Conservation (phyloP, 2,113 vertebrate species). For the Lycocorax pyrrhopterus region DNA sequence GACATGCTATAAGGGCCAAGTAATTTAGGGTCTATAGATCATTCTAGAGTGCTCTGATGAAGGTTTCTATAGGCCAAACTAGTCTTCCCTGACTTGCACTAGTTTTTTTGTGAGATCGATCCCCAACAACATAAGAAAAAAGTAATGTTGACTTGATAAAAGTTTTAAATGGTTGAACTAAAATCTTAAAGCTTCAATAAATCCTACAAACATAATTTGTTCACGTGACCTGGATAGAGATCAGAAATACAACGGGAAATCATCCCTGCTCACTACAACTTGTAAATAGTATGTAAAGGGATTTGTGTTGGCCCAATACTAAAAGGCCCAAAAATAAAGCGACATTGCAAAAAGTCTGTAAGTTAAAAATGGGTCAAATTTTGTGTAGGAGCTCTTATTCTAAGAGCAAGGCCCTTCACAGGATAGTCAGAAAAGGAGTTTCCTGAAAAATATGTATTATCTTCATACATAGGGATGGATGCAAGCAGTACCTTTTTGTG, state of each 20-base stretch:
- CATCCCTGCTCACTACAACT: neutral
- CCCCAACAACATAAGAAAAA: neutral
- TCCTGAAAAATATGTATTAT: neutral
- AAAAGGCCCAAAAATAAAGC: neutral
- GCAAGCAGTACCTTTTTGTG: rapidly evolving
- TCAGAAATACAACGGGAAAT: neutral
- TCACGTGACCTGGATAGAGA: neutral
- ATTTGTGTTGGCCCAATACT: neutral
- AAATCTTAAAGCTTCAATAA: neutral
- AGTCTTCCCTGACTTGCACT: neutral
- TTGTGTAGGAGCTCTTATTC: neutral
- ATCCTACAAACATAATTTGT: neutral
- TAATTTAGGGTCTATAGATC: neutral
- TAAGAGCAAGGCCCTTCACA: neutral
- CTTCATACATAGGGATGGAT: neutral
- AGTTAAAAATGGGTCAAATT: neutral
- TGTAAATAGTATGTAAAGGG: neutral
- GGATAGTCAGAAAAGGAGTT: neutral
- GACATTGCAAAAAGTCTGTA: rapidly evolving
- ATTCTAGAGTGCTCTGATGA: neutral
- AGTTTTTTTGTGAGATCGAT: neutral
- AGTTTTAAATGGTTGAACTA: neutral
- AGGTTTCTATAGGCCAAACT: neutral
- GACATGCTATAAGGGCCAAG: neutral
- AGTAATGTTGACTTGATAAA: neutral